phyloP scores from a whole-genome alignment of 2,113 vertebrate genomes.

The Orthochromis malagaraziensis region DNA sequence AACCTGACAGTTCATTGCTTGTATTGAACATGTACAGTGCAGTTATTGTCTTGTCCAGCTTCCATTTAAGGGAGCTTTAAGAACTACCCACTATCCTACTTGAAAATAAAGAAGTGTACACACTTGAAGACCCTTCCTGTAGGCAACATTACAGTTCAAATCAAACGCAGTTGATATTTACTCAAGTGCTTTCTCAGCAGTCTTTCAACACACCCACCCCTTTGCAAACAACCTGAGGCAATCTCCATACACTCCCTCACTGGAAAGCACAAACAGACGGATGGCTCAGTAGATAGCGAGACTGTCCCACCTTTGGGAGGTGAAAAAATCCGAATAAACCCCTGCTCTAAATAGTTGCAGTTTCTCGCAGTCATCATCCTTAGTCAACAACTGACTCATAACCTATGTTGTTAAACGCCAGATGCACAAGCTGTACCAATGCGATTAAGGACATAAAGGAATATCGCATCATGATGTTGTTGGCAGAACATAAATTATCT shows the following conservation, averaged over 20 bases:
- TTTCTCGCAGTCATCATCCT: conserved; percentile 13
- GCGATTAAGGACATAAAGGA: conserved; percentile 36
- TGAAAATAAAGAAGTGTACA: background rate
- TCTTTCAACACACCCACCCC: conserved; percentile 28
- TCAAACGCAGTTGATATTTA: conserved; percentile 27
- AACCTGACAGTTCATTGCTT: background rate
- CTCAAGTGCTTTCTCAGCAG: conserved; percentile 21
- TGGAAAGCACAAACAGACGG: conserved; percentile 37
- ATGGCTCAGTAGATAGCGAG: background rate
- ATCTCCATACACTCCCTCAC: conserved; percentile 25
- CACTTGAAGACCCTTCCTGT: background rate
- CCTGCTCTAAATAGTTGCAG: conserved; percentile 23
- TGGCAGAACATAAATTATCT: conserved; percentile 21
- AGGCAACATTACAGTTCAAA: conserved; percentile 22
- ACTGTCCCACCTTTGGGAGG: conserved; percentile 1
- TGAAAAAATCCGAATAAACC: conserved; percentile 3
- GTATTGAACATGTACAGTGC: background rate
- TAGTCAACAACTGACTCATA: conserved; percentile 41
- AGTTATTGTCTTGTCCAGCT: background rate
- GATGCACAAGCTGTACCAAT: conserved; percentile 19
- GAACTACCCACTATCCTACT: background rate
- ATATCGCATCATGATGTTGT: background rate
- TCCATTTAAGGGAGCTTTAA: background rate
- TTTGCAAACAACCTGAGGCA: conserved; percentile 48
- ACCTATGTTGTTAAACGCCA: conserved; percentile 3